phyloP scores from a whole-genome alignment of 2,888 invertebrate species.

The Caenorhabditis virilis region DNA sequence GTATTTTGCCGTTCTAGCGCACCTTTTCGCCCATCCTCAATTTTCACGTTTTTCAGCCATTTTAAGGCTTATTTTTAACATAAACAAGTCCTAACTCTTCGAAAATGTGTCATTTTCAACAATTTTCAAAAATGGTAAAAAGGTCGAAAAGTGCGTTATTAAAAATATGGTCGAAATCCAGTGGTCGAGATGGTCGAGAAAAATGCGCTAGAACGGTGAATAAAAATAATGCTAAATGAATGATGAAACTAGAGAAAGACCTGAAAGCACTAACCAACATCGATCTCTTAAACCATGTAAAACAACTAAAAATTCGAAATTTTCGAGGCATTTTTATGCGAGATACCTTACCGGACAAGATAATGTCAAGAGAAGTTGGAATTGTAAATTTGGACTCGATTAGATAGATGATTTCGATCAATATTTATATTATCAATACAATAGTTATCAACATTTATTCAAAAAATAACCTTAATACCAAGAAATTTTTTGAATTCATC shows the following conservation, averaged over 20 bases:
- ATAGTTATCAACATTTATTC: constrained; percentile 25
- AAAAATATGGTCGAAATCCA: too few species aligned
- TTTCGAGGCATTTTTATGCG: constrained; percentile 6
- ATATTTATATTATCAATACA: constrained; percentile 25
- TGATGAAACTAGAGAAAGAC: constrained; percentile 6
- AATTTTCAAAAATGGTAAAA: too few species aligned
- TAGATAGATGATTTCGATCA: constrained; percentile 23
- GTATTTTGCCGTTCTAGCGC: too few species aligned
- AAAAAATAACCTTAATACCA: constrained; percentile 16
- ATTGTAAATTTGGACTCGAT: constrained; percentile 23
- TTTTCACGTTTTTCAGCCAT: too few species aligned
- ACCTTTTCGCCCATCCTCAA: too few species aligned
- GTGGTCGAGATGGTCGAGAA: too few species aligned
- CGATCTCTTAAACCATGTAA: not conserved
- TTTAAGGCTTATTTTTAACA: too few species aligned
- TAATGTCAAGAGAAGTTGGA: constrained; percentile 20
- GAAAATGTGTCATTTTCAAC: too few species aligned
- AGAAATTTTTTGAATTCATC: constrained; percentile 16
- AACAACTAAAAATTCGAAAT: constrained; percentile 1
- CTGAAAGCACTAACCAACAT: constrained; percentile 2
- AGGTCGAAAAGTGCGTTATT: too few species aligned
- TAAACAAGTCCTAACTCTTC: too few species aligned
- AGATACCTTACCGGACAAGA: constrained; percentile 6
- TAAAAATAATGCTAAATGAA: too few species aligned
- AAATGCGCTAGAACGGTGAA: too few species aligned